Evolutionary conservation across 53 echinoderm and acorn worm genomes (phyloP).

Genomic region (Antedon mediterranea): DNA sequence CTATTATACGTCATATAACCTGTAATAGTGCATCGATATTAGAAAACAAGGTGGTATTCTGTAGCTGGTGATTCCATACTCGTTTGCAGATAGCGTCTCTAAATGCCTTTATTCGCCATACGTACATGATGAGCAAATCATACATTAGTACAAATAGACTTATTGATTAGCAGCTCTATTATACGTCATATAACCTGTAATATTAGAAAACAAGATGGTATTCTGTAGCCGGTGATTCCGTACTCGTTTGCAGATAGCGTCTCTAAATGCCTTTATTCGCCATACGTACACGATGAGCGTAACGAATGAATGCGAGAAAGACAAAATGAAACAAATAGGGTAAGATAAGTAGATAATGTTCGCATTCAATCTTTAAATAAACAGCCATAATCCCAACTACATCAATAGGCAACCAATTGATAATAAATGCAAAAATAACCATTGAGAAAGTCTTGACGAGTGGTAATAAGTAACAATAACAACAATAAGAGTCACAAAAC

Average conservation of each 20-base stretch:
- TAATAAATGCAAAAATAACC: neutral
- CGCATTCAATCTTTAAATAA: neutral
- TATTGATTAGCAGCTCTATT: too few relatives aligned
- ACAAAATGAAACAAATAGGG: neutral
- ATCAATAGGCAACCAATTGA: neutral
- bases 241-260: neutral
- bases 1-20: too few relatives aligned
- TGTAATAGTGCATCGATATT: too few relatives aligned
- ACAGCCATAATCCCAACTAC: neutral
- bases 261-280: neutral
- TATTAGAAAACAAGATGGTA: too few relatives aligned
- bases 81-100: neutral
- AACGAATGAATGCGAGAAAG: neutral
- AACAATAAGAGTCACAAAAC: too few relatives aligned
- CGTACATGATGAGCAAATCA: neutral
- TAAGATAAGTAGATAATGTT: neutral
- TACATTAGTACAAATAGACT: too few relatives aligned
- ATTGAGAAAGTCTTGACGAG: neutral
- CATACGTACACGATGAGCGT: neutral
- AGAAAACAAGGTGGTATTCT: too few relatives aligned
- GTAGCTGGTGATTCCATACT: too few relatives aligned
- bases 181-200: too few relatives aligned
- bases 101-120: neutral
- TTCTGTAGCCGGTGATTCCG: too few relatives aligned
- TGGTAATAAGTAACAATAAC: neutral